A percentile compares a stretch with the other conserved stretches of the same genome.
These are phyloP conservation scores for Ostrea denselamellosa DNA, from an alignment of 1,140 invertebrate species.

Conservation along the genomic window DNA sequence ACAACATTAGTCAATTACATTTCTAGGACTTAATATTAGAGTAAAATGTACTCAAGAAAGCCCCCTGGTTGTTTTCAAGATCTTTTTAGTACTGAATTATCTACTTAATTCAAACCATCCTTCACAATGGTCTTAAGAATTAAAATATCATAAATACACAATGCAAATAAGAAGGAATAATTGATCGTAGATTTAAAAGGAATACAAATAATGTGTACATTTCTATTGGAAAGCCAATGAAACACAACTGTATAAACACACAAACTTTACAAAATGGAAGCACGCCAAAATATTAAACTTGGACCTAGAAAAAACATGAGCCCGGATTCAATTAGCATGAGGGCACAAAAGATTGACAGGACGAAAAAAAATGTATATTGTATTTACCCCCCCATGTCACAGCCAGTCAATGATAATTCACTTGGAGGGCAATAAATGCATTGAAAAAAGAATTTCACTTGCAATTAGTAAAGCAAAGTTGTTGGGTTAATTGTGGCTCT, in stretches of 20 bases:
- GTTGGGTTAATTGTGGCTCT: conserved; percentile 6
- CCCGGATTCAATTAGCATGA: conserved; percentile 35
- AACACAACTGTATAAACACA: conserved; percentile 30
- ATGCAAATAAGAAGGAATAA: conserved; percentile 12
- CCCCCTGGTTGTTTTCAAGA: not conserved
- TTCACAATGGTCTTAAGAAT: conserved; percentile 37
- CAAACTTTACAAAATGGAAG: conserved; percentile 23
- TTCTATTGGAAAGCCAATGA: conserved; percentile 21
- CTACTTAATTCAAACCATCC: conserved; percentile 29
- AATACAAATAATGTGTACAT: conserved; percentile 24
- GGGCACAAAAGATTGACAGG: conserved; percentile 13
- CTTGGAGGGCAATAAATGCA: not conserved
- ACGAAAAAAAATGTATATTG: conserved; percentile 5
- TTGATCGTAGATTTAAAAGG: conserved; percentile 38
- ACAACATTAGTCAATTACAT: conserved; percentile 4
- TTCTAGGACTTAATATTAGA: not conserved
- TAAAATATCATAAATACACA: conserved; percentile 37
- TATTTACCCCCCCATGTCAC: not conserved
- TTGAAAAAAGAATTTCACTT: conserved; percentile 26
- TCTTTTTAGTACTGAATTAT: conserved; percentile 34
- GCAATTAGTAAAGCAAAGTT: not conserved
- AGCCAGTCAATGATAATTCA: conserved; percentile 12
- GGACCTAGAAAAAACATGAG: conserved; percentile 36
- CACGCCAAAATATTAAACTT: conserved; percentile 38
- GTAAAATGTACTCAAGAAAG: conserved; percentile 11